phyloP scores from a whole-genome alignment of 2,113 vertebrate genomes.

The Nestor notabilis region DNA sequence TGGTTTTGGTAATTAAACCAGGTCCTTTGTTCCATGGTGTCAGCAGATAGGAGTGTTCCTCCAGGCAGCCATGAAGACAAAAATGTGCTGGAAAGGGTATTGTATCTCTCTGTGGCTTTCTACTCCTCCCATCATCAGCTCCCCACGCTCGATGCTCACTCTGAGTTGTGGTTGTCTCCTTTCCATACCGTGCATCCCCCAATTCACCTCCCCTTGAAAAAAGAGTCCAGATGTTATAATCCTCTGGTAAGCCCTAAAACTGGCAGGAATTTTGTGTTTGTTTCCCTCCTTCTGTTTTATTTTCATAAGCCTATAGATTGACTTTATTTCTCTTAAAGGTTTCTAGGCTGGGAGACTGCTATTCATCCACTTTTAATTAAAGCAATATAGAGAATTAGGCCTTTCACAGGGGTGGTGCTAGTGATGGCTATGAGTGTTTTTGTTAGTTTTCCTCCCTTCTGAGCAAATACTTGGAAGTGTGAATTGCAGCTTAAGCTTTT shows the following conservation, averaged over 20 bases:
- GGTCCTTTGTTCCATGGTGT: background rate
- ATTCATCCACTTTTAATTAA: slow-evolving; percentile 56
- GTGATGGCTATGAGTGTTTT: background rate
- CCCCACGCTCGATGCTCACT: rapidly evolving
- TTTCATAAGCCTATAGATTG: background rate
- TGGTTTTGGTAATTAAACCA: background rate
- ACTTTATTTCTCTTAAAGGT: slow-evolving; percentile 12
- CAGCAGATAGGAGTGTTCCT: background rate
- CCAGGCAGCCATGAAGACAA: background rate
- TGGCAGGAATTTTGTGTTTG: slow-evolving; percentile 36
- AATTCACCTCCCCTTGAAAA: background rate
- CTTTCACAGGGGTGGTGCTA: slow-evolving; percentile 6
- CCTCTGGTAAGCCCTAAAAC: slow-evolving; percentile 14
- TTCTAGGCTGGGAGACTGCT: slow-evolving; percentile 1
- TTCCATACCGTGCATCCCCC: background rate
- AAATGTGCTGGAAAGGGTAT: background rate
- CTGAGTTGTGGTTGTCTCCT: background rate
- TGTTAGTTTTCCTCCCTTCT: slow-evolving; percentile 27
- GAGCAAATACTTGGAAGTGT: slow-evolving; percentile 2
- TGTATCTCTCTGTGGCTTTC: background rate
- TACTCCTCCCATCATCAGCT: background rate
- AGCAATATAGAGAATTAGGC: slow-evolving; percentile 17
- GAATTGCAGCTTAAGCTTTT: background rate
- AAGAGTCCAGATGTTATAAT: background rate
- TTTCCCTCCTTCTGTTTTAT: slow-evolving; percentile 28